Evolutionary conservation across 2,888 invertebrate genomes (phyloP), one percentile per base, ranked within the genome.

Genomic region (Ormyrus pomaceus): DNA sequence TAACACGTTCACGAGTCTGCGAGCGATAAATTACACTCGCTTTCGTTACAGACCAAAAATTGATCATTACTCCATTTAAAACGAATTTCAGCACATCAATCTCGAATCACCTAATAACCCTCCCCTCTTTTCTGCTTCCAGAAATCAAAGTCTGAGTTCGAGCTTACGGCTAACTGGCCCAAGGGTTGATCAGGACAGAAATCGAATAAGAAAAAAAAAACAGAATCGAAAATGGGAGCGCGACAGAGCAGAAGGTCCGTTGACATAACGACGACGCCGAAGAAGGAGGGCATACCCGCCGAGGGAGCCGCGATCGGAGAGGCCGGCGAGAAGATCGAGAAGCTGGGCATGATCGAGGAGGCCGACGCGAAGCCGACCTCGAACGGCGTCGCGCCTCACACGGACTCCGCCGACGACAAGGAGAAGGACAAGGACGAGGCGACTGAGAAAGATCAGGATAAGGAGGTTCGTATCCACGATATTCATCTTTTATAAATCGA

Each of bases 171-270:
- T 62, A 58, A 19, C 11, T 8, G 50, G 19, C n/a, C 55, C 11
- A 11, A 62, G 62, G 5, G 34, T 34, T 34, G 34, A 34, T 34
- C 34, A 34, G 34, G 2, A 34, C 19, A 46, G 58, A 50, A 13
- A 46, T 71, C 65, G 69, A 74, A 73, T 65, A 71, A 58, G 81
- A 68, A 78, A 82, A 65, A 72, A 81, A 73, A 80, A 71, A 82
- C 65, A 56, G 70, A 66, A 34, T 34, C 34, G 34, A 93, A 91
- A 91, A 96, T 96, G 96, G 96, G 96, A 92, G 95, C 95, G 92
- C 94, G 95, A 93, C 96, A 96, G 93, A 96, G 96, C 92, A 96
- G 95, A 92, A 94, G 96, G 92, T 96, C 96, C 88, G 95, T 96
- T 91, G 96, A 96, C 91, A 96, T 96, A 91, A 94, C 94, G 87